phyloP scores from a whole-genome alignment of 1,140 invertebrate genomes.

The Aleiodes sp. region DNA sequence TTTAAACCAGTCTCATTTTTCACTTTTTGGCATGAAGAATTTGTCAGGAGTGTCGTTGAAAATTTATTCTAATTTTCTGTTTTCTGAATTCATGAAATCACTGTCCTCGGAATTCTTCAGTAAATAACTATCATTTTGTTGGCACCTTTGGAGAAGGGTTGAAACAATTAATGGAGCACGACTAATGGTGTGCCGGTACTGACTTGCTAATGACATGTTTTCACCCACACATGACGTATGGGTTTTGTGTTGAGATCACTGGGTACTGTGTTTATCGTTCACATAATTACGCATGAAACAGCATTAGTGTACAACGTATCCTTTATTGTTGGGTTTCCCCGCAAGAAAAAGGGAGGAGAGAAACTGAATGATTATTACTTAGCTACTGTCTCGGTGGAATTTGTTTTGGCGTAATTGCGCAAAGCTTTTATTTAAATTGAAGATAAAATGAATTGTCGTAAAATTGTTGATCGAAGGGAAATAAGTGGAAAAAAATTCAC shows the following conservation, averaged over 20 bases:
- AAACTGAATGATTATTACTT: slow-evolving; percentile 1
- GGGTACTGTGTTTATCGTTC: not conserved
- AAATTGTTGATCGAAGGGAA: not conserved
- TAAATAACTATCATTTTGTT: not conserved
- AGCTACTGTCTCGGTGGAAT: not conserved
- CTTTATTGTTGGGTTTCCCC: not conserved
- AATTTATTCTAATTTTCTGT: too few relatives aligned
- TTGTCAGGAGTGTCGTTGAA: too few relatives aligned
- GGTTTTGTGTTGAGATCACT: slow-evolving; percentile 19
- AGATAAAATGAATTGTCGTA: not conserved
- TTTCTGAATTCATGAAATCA: too few relatives aligned
- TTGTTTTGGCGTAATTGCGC: too few relatives aligned
- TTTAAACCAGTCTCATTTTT: not conserved
- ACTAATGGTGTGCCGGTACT: slow-evolving; percentile 21
- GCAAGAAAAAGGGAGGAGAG: too few relatives aligned
- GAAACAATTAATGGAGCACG: slow-evolving; percentile 25
- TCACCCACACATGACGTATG: slow-evolving; percentile 15
- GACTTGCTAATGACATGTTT: slow-evolving; percentile 24
- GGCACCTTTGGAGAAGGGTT: not conserved
- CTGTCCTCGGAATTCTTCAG: too few relatives aligned
- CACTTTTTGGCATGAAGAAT: too few relatives aligned
- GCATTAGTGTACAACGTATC: not conserved
- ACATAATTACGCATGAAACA: not conserved
- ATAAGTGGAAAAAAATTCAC: not conserved
- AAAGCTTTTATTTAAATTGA: too few relatives aligned